Evolutionary conservation across 1,140 invertebrate genomes (phyloP).

Genomic region (Delia radicum): DNA sequence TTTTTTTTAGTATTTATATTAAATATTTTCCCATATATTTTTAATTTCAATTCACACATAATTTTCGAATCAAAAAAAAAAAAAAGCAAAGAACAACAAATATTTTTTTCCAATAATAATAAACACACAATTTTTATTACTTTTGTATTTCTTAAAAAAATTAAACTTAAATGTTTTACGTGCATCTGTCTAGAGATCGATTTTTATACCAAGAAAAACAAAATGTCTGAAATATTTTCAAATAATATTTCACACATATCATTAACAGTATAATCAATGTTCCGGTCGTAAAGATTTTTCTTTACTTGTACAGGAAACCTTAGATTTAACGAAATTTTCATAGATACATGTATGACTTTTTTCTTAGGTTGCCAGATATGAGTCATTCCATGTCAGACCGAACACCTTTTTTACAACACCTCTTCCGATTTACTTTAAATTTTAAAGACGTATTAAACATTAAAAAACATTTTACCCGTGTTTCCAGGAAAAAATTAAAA

Average conservation of each 20-base stretch:
- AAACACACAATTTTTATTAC: neutral
- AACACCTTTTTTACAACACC: no score
- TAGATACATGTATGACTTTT: no score
- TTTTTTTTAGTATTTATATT: no score
- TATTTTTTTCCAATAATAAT: neutral
- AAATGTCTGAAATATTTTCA: neutral
- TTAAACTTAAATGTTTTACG: neutral
- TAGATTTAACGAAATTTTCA: no score
- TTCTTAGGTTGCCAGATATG: no score
- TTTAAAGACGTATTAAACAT: no score
- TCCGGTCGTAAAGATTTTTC: neutral
- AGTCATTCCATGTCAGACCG: no score
- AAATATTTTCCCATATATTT: neutral
- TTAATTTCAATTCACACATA: neutral
- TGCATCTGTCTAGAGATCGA: neutral
- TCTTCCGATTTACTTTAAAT: no score
- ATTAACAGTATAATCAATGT: slow-evolving; percentile 9
- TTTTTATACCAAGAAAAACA: neutral
- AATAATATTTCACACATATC: no score
- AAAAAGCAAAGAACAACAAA: no score
- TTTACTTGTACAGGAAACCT: neutral
- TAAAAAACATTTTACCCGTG: no score
- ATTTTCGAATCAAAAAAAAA: neutral
- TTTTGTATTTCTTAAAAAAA: neutral
- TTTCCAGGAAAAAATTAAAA: no score